These are phyloP conservation scores for Bradypodion pumilum DNA, from an alignment of 2,797 vertebrate species.

Conservation along the genomic window DNA sequence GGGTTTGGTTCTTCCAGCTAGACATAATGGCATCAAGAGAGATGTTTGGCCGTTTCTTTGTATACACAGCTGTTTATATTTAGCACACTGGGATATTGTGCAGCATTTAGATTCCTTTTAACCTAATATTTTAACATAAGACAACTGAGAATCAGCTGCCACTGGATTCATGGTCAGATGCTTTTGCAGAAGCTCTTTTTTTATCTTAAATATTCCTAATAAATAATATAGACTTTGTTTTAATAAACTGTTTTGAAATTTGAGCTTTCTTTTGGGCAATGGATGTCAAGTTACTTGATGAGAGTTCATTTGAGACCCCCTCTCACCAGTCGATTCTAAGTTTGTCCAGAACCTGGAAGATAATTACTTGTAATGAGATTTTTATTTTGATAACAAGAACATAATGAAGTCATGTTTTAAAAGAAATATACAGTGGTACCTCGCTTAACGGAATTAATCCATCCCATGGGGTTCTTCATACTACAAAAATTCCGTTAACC, in stretches of 20 bases:
- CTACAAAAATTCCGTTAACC: no score
- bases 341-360: neutral
- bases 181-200: neutral
- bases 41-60: neutral
- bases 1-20: neutral
- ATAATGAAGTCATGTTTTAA: neutral
- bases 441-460: no score
- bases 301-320: neutral
- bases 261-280: neutral
- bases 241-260: neutral
- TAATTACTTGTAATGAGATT: neutral
- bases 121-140: neutral
- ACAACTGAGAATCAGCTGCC: neutral
- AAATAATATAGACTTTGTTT: neutral
- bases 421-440: no score
- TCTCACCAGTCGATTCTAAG: neutral
- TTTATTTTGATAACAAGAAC: neutral
- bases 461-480: no score
- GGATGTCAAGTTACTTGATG: neutral
- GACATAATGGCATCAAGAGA: no score
- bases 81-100: neutral
- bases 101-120: neutral
- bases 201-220: neutral
- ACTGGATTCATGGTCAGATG: neutral
- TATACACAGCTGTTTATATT: neutral